Percentiles rank a stretch among this genome's conserved stretches.
phyloP scores from a whole-genome alignment of 1,140 invertebrate genomes.

The Drosophila kurseongensis region DNA sequence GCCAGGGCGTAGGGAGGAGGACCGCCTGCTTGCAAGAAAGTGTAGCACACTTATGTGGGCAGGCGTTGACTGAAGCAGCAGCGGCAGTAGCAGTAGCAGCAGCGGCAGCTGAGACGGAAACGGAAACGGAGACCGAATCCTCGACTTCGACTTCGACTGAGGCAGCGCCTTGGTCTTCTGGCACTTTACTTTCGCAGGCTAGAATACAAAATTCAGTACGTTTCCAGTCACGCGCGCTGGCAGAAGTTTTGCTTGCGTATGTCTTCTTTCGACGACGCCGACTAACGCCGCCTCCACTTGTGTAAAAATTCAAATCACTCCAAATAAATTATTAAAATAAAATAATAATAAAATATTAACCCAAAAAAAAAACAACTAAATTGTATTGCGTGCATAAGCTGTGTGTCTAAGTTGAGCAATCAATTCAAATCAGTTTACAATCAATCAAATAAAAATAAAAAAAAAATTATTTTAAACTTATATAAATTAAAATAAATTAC shows the following conservation, averaged over 20 bases:
- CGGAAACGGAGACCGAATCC: constrained; percentile 31
- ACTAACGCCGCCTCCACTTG: constrained; percentile 71
- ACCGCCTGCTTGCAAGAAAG: constrained; percentile 72
- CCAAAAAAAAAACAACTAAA: constrained; percentile 33
- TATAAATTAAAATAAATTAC: constrained; percentile 23
- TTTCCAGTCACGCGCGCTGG: constrained; percentile 83
- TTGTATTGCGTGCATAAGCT: constrained; percentile 48
- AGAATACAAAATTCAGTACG: constrained; percentile 81
- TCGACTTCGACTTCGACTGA: constrained; percentile 42
- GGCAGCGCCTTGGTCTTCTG: constrained; percentile 76
- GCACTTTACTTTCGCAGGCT: constrained; percentile 75
- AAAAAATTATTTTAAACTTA: constrained; percentile 17
- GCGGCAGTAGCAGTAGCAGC: constrained; percentile 38
- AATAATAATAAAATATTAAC: constrained; percentile 32
- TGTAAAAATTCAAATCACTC: constrained; percentile 69
- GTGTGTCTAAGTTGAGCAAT: constrained; percentile 30
- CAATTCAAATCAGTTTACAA: constrained; percentile 33
- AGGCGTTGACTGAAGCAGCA: constrained; percentile 62
- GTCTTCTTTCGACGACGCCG: constrained; percentile 65
- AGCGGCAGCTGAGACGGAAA: constrained; percentile 38
- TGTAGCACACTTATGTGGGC: constrained; percentile 78
- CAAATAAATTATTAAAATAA: constrained; percentile 41
- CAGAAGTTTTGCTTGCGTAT: constrained; percentile 79
- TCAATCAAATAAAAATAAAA: constrained; percentile 30
- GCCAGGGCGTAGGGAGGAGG: constrained; percentile 23